Conservation (phyloP, 1,140 invertebrate genomes). For the Drosophila kanapiae region DNA sequence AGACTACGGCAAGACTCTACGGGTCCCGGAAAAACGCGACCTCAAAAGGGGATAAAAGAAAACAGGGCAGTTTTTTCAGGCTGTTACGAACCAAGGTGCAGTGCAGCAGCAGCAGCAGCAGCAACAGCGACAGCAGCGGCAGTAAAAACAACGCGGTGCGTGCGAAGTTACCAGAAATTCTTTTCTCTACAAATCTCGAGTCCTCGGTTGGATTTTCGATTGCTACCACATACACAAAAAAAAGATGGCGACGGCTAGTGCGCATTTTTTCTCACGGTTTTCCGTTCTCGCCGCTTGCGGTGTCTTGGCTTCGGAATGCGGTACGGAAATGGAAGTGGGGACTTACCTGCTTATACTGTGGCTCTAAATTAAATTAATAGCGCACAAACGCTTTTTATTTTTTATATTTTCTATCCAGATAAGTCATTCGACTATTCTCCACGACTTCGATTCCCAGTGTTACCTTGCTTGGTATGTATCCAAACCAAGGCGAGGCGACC, state of each 20-base stretch:
- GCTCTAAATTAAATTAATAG: conserved; percentile 1
- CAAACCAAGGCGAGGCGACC: background rate
- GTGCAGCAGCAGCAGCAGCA: conserved; percentile 7
- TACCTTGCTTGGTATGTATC: background rate
- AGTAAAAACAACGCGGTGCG: conserved; percentile 21
- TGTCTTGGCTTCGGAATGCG: conserved; percentile 32
- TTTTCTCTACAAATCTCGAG: conserved; percentile 15
- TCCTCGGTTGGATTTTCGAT: conserved; percentile 25
- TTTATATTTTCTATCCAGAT: background rate
- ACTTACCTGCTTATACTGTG: conserved; percentile 18
- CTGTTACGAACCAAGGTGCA: conserved; percentile 26
- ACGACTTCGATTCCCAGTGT: conserved; percentile 10
- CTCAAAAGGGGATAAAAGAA: conserved; percentile 46
- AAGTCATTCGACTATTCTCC: background rate
- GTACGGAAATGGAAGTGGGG: conserved; percentile 11
- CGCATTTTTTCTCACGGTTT: conserved; percentile 38
- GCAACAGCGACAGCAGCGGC: conserved; percentile 14
- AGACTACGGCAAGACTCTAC: conserved; percentile 12
- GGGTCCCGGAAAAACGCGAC: conserved; percentile 31
- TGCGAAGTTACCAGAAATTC: conserved; percentile 12
- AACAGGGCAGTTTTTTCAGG: conserved; percentile 33
- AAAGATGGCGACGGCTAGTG: conserved; percentile 65
- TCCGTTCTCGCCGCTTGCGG: conserved; percentile 13
- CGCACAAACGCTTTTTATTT: conserved; percentile 3
- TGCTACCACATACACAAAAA: conserved; percentile 59